Base-by-base conservation (phyloP, 2,113 vertebrate genomes). In the Clupea harengus region DNA sequence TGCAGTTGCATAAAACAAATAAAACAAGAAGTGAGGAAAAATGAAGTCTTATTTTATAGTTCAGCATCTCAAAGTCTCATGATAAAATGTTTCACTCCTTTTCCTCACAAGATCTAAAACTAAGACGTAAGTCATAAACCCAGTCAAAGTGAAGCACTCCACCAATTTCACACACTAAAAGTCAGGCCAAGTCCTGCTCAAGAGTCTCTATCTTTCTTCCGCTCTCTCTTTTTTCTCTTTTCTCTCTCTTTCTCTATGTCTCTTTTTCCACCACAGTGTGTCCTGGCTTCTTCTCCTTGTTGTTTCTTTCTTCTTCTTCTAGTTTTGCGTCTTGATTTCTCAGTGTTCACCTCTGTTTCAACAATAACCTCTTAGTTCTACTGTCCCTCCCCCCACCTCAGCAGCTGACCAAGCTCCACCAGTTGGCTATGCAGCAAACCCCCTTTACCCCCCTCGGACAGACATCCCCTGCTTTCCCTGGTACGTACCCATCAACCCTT, bases 401-500 rank as follows among this genome's bases (percentile, higher is more conserved):
- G 98, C 98, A 99, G 98, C 96, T 99, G 98, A 99, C 97, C 97
- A 99, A 99, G 97, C 98, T 99, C 96, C 98, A 99, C 97, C 98
- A 99, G 97, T 95, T 99, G 98, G 98, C 98, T 98, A 98, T 99
- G 97, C 98, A 99, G 98, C 98, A 99, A 98, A 97, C 97, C 97
- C 98, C 98, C 93, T 99, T 99, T 98, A 98, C 98, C 97, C 97
- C 98, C 95, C 98, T 99, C 89, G 98, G 98, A 99, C 98, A 99
- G 98, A 99, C 97, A 97, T 98, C 97, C 98, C 98, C 98, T 95
- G 98, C 97, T 97, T 99, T 99, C 98, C 98, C 98, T 96, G 98
- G 98, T 99, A 99, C 97, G 98, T 99, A 99, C 98, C 97, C 97
- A 96, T 91, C 90, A 95, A 20, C 85, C 95, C 97, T 97, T 95